These are phyloP conservation scores for Excalfactoria chinensis DNA, from an alignment of 2,113 vertebrate genomes.

Conservation along the genomic window DNA sequence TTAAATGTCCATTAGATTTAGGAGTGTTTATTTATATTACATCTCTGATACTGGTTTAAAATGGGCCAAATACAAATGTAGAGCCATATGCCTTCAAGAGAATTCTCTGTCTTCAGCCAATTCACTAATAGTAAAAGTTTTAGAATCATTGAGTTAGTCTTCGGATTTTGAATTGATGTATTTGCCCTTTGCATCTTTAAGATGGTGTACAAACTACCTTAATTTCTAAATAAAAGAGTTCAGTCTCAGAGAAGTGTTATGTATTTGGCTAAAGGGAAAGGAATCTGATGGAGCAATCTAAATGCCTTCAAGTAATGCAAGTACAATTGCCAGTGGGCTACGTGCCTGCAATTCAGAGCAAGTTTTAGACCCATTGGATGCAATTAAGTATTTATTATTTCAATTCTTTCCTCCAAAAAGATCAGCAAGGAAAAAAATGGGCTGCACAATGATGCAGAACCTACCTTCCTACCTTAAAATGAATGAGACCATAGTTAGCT, in stretches of 20 bases:
- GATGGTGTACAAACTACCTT: constrained; percentile 49
- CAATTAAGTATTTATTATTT: constrained; percentile 43
- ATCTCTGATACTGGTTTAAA: neutral
- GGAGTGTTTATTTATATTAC: constrained; percentile 14
- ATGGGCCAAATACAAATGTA: constrained; percentile 12
- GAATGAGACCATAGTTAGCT: neutral
- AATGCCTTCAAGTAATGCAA: constrained; percentile 42
- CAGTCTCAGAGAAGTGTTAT: constrained; percentile 22
- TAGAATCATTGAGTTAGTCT: constrained; percentile 10
- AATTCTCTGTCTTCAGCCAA: constrained; percentile 28
- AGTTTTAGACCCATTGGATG: neutral
- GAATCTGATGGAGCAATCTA: constrained; percentile 25
- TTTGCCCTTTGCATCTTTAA: constrained; percentile 54
- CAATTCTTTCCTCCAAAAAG: neutral
- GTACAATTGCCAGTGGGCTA: neutral
- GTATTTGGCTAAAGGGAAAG: constrained; percentile 11
- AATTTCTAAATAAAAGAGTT: constrained; percentile 61
- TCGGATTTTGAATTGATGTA: constrained; percentile 34
- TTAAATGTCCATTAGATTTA: neutral
- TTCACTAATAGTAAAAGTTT: constrained; percentile 15
- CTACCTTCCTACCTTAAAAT: neutral
- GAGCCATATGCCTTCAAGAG: neutral
- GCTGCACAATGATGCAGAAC: neutral
- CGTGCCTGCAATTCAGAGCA: neutral
- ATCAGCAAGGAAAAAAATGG: neutral